Base-by-base conservation (phyloP, 2,113 vertebrate genomes). In the Phainopepla nitens region DNA sequence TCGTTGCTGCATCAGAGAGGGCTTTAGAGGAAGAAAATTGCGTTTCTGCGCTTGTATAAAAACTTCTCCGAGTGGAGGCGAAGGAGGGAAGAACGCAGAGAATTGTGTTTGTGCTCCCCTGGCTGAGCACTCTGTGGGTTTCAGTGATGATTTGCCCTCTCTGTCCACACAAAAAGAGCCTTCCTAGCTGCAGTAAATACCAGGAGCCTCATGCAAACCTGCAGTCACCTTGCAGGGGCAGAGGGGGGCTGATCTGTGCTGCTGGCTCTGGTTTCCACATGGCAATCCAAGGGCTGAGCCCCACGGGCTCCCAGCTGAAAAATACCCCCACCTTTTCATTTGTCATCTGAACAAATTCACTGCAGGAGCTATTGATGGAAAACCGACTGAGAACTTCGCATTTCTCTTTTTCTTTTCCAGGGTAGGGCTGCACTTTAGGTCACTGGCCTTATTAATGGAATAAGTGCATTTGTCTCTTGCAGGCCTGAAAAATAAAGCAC, bases 401-500 rank as follows among this genome's bases (percentile, higher is more conserved):
- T 93, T 95, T 87, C 73, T 94, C 53, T 81, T 77, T 89, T 90
- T 89, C 84, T 79, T 53, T 93, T 49, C 82, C 87, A 47, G 84
- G 77, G 81, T n/a, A 87, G 73, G 86, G 54, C 66, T 89, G 93
- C 87, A 95, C 87, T 96, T 96, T 69, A 82, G 94, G 91, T 91
- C 87, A 11, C 20, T 45, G 79, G 73, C 89, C 95, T 84, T 94
- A 85, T 87, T 96, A 96, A 95, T 82, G 84, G 94, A 91, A 82
- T 93, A 93, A 96, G 87, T 76, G 91, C 84, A 79, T 96, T 95
- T 88, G 84, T 95, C 62, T 96, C 93, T 96, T n/a, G 61, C 70
- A 96, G 94, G 93, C 78, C 91, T 97, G 84, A 94, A 94, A 87
- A 96, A 93, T 93, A 96, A 96, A 95, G 89, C 84, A 42, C 61